Evolutionary conservation across 2,113 vertebrate genomes (phyloP), one percentile per base, ranked within the genome.

Genomic region (Ciconia stormi): DNA sequence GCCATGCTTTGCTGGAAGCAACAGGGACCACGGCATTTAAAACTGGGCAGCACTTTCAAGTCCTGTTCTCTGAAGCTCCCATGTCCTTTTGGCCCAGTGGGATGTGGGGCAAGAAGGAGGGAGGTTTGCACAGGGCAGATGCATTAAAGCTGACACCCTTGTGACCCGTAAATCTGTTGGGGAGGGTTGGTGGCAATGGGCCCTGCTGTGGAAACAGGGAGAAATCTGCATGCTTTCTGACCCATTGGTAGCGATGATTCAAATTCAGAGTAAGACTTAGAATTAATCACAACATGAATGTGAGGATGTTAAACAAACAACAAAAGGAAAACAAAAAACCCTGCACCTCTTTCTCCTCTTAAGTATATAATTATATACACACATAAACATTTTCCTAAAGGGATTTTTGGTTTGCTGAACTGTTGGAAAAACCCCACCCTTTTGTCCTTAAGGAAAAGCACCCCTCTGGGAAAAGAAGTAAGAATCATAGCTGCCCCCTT

Each of bases 181-280:
- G 94, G 20, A 87, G 65, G 62, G 66, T 66, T 91, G 80, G 85
- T 88, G 74, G 85, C 89, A 76, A 72, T 56, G 59, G 94, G 96
- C 42, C 81, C 92, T 86, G 73, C 89, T 69, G 52, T 86, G 81
- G 90, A 83, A 93, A 91, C 70, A 78, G 94, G 91, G 82, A 90
- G 62, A 86, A 73, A 76, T 91, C 94, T 98, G 97, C 95, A 97
- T 98, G 97, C 96, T 96, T 96, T 97, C 95, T 95, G 85, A 95
- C 92, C 89, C 91, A 82, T 90, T 29, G 7, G 59, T 77, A 94
- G 63, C 3, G 0, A 93, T 65, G 73, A 85, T 38, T 91, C 69
- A 82, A 65, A 66, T 87, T 65, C 69, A 91, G 50, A 89, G 65
- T 70, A 93, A 92, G 44, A 89, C 72, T 87, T 89, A 69, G 73